Evolutionary conservation across 2,797 vertebrate genomes (phyloP), one percentile per base, ranked within the genome.

Genomic region (Emydoidea blandingii): DNA sequence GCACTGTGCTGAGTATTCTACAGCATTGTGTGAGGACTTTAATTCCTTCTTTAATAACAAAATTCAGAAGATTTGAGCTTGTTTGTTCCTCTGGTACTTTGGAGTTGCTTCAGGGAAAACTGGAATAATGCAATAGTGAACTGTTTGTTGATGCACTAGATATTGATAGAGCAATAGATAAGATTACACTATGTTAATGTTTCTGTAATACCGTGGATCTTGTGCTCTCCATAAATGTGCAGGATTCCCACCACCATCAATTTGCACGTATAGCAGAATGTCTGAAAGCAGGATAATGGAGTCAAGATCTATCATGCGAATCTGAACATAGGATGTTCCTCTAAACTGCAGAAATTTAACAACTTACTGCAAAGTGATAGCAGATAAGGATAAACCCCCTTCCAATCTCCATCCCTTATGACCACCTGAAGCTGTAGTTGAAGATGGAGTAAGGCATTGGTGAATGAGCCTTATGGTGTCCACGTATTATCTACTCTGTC

Each of bases 1-100:
- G 91, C 88, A 76, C 87, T 93, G 68, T 91, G 86, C 88, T 34
- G 57, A 89, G 41, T 85, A 79, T 74, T 92, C 72, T 76, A 76
- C 85, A 89, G 68, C 88, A 79, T 50, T 79, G 54, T 90, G 15
- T 87, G 93, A 88, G 86, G 50, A 80, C 34, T 94, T 94, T 8
- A 90, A 94, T 92, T 96, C 92, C 41, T 84, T 34, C 82, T 6
- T 6, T 19, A n/a, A 87, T 68, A 41, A 86, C 87, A 89, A 37
- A 89, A 92, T 62, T 89, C 37, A 68, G 78, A 31, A 57, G 27
- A n/a, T 86, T 79, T 95, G 56, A 27, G 34, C 82, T 92, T 88
- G 18, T 44, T 57, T 92, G 41, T 83, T 91, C 47, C 81, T 57
- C 52, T 21, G 78, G n/a, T 41, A 21, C 47, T 88, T 89, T 0